A percentile compares a stretch with the other conserved stretches of the same genome.
These are phyloP conservation scores for Myzus persicae DNA, from an alignment of 1,140 invertebrate species.

Conservation along the genomic window DNA sequence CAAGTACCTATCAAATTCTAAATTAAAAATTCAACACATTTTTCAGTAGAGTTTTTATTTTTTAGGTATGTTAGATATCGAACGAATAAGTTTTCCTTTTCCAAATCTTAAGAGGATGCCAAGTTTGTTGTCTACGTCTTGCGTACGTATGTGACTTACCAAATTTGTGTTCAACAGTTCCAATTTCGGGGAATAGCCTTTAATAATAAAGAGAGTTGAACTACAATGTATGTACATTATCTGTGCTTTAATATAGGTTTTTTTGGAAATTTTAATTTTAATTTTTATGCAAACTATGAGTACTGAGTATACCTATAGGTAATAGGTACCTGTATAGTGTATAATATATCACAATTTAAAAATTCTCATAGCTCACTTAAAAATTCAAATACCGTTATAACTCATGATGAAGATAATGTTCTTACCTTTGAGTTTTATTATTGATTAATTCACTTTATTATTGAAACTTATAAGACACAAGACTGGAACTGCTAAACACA, in stretches of 20 bases:
- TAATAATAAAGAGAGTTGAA: neutral
- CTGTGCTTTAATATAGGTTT: neutral
- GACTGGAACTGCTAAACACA: neutral
- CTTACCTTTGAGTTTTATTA: neutral
- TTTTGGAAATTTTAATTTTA: neutral
- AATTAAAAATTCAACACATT: neutral
- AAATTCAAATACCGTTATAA: neutral
- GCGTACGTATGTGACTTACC: neutral
- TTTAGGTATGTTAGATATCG: neutral
- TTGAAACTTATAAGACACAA: neutral
- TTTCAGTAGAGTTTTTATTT: neutral
- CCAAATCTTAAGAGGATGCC: neutral
- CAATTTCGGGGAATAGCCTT: neutral
- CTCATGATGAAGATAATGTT: neutral
- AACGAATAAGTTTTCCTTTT: neutral
- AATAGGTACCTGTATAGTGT: too few species aligned
- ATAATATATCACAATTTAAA: neutral
- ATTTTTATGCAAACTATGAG: neutral
- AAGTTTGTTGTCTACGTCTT: neutral
- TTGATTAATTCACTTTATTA: neutral
- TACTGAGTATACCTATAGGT: too few species aligned
- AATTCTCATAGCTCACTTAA: neutral
- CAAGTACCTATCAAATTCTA: neutral
- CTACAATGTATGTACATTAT: neutral
- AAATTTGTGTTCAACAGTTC: neutral